phyloP scores from a whole-genome alignment of 64 coral and sea anemone species.

The Pachyseris speciosa region DNA sequence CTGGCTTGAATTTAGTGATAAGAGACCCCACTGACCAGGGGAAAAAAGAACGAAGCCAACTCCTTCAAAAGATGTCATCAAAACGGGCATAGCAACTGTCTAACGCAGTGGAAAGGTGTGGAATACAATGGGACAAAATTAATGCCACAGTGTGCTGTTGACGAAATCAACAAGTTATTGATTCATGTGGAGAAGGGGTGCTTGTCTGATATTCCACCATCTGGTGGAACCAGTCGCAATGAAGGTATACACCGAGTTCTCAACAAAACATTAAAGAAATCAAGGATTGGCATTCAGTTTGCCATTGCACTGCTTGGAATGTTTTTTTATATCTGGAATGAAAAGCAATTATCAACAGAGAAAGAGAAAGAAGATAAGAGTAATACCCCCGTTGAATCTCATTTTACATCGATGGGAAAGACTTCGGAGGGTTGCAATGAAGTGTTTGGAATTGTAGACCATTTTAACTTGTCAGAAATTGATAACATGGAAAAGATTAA shows the following conservation, averaged over 20 bases:
- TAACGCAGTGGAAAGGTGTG: conserved; percentile 19
- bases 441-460: not conserved
- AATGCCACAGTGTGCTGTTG: conserved; percentile 29
- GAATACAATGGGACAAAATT: conserved; percentile 1
- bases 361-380: conserved; percentile 43
- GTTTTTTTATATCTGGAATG: conserved; percentile 69
- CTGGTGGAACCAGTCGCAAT: conserved; percentile 55
- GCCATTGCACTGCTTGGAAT: conserved; percentile 61
- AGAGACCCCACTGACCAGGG: not conserved
- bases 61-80: conserved; percentile 6
- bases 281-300: conserved; percentile 58
- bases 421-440: not conserved
- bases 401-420: conserved; percentile 9
- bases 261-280: conserved; percentile 57
- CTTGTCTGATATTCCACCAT: conserved; percentile 47
- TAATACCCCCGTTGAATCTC: conserved; percentile 51
- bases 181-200: conserved; percentile 57
- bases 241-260: conserved; percentile 50
- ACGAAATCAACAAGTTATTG: conserved; percentile 62
- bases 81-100: conserved; percentile 2
- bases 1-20: no score
- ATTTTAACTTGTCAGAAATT: not conserved
- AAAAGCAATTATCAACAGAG: conserved; percentile 17
- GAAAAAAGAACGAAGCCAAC: conserved; percentile 12
- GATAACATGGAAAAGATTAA: not conserved